Evolutionary conservation across 2,888 invertebrate genomes (phyloP), one percentile per base, ranked within the genome.

Genomic region (Stegophylla sp.): DNA sequence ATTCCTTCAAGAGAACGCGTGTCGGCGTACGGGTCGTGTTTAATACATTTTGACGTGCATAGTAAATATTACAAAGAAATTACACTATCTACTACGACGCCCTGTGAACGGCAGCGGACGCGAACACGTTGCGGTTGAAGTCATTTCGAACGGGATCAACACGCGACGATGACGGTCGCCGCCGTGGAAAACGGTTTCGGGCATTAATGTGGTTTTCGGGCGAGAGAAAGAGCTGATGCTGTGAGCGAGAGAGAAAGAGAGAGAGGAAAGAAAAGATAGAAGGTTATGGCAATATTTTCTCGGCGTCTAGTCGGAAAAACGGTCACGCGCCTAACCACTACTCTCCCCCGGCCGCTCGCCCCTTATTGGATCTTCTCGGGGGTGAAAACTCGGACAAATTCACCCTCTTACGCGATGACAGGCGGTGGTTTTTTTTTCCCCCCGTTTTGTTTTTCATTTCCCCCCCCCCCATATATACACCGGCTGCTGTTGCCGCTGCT

Each of bases 351-450:
- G 2, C 63, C n/a, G n/a, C n/a, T n/a, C n/a, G n/a, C 3, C 17
- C 23, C 51, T 76, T 76, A 56, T 66, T 56, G 66, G 53, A 76
- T 67, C 66, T 59, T 67, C 79, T 71, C 28, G 48, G 34, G 64
- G 41, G n/a, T n/a, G n/a, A 79, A 71, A 79, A 79, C 71, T 61
- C 79, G 79, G 79, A 79, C 69, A 79, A 79, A 79, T 79, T 79
- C 51, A 71, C 79, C 61, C 79, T 71, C 79, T 79, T 53, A 76
- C 15, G 41, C 41, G 48, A 63, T 69, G 79, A 69, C 71, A 51
- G n/a, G 79, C 61, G 61, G 48, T 26, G 71, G 61, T 71, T 28
- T 45, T 71, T 79, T 61, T 71, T 48, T 59, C 15, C 26, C 43
- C 9, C n/a, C 3, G 28, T 48, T 74, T 74, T 63, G 12, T 76